Conservation (phyloP, 2,113 vertebrate genomes). For the Montifringilla adamsi region DNA sequence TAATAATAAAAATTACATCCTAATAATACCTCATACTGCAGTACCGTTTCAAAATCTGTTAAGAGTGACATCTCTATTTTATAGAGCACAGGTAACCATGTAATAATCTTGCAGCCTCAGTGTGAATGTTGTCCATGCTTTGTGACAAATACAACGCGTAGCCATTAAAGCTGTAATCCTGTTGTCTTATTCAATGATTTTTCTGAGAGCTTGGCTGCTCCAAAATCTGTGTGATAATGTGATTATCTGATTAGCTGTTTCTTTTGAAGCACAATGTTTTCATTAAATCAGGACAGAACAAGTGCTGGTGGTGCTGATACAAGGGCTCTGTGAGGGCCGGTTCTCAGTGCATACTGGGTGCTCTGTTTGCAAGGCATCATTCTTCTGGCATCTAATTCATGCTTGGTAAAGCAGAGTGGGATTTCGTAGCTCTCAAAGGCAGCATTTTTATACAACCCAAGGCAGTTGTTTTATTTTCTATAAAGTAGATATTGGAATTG, state of each 20-base stretch:
- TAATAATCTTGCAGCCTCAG: background rate
- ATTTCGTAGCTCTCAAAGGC: background rate
- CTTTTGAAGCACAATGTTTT: conserved; percentile 1
- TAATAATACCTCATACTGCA: background rate
- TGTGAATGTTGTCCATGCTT: background rate
- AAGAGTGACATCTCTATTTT: background rate
- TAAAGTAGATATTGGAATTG: background rate
- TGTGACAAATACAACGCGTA: background rate
- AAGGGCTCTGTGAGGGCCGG: background rate
- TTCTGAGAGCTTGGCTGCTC: background rate
- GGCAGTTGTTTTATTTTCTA: background rate
- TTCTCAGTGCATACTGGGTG: background rate
- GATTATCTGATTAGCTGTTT: conserved; percentile 23
- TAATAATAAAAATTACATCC: background rate
- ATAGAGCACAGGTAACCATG: conserved; percentile 33
- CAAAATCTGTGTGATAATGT: background rate
- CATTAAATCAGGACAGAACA: background rate
- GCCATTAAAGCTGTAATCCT: background rate
- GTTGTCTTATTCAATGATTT: background rate
- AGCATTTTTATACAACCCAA: background rate
- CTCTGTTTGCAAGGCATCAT: background rate
- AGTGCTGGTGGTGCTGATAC: background rate
- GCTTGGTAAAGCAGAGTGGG: background rate
- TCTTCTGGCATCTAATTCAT: background rate
- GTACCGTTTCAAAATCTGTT: background rate